These are phyloP conservation scores for Microplitis mediator DNA, from an alignment of 1,140 invertebrate genomes.

Conservation along the genomic window DNA sequence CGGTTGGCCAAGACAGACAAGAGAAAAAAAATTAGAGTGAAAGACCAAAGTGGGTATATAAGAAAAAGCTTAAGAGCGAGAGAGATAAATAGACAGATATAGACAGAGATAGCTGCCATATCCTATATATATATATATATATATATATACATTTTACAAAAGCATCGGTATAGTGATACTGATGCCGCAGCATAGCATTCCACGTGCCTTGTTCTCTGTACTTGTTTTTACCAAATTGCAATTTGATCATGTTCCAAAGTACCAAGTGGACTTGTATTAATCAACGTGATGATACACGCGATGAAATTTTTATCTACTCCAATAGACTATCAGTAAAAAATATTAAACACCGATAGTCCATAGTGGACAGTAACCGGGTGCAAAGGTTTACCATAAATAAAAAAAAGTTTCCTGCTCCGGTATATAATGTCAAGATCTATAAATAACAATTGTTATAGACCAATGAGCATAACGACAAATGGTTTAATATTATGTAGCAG, in stretches of 20 bases:
- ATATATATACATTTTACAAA: neutral
- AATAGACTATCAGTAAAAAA: no score
- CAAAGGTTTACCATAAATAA: no score
- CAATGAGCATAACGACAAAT: no score
- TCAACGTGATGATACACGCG: neutral
- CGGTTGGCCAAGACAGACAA: slow-evolving; percentile 23
- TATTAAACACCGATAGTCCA: no score
- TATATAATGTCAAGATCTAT: no score
- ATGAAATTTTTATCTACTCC: no score
- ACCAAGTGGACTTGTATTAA: neutral
- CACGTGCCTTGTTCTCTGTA: slow-evolving; percentile 25
- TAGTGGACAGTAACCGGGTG: no score
- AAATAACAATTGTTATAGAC: no score
- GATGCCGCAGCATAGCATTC: slow-evolving; percentile 21
- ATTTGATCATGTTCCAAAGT: slow-evolving; percentile 7
- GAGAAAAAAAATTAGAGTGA: slow-evolving; percentile 24
- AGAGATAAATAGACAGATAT: neutral
- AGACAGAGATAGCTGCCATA: neutral
- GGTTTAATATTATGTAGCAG: no score
- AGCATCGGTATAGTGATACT: neutral
- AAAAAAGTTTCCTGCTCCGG: no score
- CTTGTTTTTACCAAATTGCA: slow-evolving; percentile 5
- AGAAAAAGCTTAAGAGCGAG: neutral
- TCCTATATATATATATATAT: neutral
- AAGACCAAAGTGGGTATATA: slow-evolving; percentile 6